A percentile compares a stretch with the other conserved stretches of the same genome.
These are phyloP conservation scores for Nebria ingens DNA, from an alignment of 1,140 invertebrate genomes.

Conservation along the genomic window DNA sequence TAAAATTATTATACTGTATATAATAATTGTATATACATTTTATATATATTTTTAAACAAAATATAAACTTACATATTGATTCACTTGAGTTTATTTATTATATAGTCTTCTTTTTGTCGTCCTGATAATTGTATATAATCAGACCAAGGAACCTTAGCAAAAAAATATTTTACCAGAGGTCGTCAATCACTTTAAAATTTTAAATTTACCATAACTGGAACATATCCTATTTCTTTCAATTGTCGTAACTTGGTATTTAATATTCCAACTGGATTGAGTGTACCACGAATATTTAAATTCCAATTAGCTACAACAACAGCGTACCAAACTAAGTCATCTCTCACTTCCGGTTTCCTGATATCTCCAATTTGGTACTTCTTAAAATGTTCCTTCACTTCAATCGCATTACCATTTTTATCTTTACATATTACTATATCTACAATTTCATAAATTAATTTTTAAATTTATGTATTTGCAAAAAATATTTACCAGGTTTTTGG, in stretches of 20 bases:
- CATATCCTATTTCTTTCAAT: constrained; percentile 44
- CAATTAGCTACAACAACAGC: constrained; percentile 35
- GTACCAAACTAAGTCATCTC: constrained; percentile 35
- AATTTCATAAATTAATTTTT: constrained; percentile 20
- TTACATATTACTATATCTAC: constrained; percentile 44
- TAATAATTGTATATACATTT: not conserved
- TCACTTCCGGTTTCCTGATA: constrained; percentile 36
- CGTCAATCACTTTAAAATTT: too few species aligned
- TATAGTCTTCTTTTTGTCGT: constrained; percentile 29
- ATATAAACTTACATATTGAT: constrained; percentile 18
- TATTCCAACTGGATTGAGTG: constrained; percentile 31
- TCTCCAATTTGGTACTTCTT: constrained; percentile 30
- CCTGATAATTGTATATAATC: constrained; percentile 29
- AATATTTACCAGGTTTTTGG: constrained; percentile 31
- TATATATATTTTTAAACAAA: not conserved
- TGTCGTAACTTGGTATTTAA: constrained; percentile 42
- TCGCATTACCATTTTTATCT: constrained; percentile 31
- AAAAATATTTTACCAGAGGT: constrained; percentile 12
- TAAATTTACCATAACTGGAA: constrained; percentile 42
- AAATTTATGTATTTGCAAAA: constrained; percentile 7
- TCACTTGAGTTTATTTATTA: constrained; percentile 28
- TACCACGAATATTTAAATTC: constrained; percentile 35
- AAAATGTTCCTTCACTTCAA: constrained; percentile 32
- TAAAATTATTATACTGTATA: not conserved
- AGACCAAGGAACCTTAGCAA: constrained; percentile 34